phyloP scores from a whole-genome alignment of 2,888 invertebrate species.

The Palloptera scutellata region DNA sequence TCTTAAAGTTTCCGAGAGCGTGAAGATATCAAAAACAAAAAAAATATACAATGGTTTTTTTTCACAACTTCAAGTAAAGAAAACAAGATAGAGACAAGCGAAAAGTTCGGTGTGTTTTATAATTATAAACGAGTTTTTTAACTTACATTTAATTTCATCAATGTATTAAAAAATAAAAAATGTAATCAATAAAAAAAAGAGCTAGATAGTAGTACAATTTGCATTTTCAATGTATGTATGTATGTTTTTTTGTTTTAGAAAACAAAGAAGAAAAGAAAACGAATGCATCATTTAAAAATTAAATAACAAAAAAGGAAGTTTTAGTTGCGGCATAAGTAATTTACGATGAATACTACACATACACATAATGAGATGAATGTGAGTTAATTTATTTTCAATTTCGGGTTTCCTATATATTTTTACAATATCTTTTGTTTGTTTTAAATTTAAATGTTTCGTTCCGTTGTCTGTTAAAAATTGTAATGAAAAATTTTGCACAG shows the following conservation, averaged over 20 bases:
- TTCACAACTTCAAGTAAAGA: not conserved
- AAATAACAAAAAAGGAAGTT: constrained; percentile 47
- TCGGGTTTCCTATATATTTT: not conserved
- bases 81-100: not conserved
- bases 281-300: constrained; percentile 45
- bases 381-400: not conserved
- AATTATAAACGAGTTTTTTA: not conserved
- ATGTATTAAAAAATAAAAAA: not conserved
- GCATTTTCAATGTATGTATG: constrained; percentile 2
- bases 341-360: not conserved
- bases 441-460: not conserved
- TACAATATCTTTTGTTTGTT: constrained; percentile 1
- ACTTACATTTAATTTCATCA: constrained; percentile 4
- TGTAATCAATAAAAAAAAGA: not conserved
- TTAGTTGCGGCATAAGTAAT: no score
- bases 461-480: not conserved
- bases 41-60: not conserved
- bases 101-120: not conserved
- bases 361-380: not conserved
- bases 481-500: constrained; percentile 23
- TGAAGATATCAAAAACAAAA: not conserved
- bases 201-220: not conserved
- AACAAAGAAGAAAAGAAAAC: not conserved
- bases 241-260: not conserved
- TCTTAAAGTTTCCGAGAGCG: no score